Conservation (phyloP, 2,888 invertebrate species). For the Pardosa pseudoannulata region DNA sequence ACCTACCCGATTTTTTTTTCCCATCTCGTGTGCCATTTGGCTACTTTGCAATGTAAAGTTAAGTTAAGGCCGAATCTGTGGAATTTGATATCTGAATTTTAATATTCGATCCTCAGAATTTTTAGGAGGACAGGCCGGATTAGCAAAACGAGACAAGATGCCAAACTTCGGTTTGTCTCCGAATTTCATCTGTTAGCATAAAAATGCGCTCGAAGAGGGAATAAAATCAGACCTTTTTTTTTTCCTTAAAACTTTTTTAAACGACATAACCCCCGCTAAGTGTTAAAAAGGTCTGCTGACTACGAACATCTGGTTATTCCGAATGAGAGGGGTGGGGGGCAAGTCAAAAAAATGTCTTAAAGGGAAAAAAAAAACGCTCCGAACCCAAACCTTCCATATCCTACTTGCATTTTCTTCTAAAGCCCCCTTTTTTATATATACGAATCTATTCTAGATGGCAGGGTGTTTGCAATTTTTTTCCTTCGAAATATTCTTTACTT, state of each 20-base stretch:
- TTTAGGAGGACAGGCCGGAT: too few relatives aligned
- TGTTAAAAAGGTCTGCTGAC: not conserved
- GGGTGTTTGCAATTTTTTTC: not conserved
- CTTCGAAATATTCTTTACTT: not conserved
- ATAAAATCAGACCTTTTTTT: too few relatives aligned
- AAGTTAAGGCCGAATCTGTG: too few relatives aligned
- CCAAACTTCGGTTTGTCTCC: not conserved
- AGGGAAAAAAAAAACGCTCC: not conserved
- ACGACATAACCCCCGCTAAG: not conserved
- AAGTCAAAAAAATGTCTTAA: not conserved
- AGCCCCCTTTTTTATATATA: slow-evolving; percentile 20
- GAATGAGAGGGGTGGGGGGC: not conserved
- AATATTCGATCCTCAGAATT: too few relatives aligned
- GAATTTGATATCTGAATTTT: too few relatives aligned
- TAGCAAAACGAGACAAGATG: not conserved
- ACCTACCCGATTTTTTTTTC: too few relatives aligned
- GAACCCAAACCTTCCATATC: slow-evolving; percentile 1
- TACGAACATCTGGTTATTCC: slow-evolving; percentile 37
- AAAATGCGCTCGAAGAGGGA: not conserved
- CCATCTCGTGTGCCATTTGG: too few relatives aligned
- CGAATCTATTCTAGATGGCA: not conserved
- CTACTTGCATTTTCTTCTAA: slow-evolving; percentile 24
- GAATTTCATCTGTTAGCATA: not conserved
- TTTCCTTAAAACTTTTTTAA: not conserved
- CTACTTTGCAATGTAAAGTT: too few relatives aligned